Conservation (phyloP, 2,888 invertebrate species). For the Polyploca ridens region DNA sequence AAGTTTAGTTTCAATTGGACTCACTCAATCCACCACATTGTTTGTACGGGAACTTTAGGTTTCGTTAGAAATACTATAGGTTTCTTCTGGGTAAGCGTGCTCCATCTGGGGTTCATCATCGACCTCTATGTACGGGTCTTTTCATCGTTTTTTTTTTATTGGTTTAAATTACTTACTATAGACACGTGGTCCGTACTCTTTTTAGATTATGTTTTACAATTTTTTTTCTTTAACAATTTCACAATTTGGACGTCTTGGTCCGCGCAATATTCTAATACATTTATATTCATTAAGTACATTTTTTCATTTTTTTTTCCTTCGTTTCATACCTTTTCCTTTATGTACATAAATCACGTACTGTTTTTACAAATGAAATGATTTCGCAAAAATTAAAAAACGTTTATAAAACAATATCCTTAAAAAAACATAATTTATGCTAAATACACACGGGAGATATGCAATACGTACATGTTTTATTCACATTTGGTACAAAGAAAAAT, state of each 20-base stretch:
- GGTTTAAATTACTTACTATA: too few species aligned
- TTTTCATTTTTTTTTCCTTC: too few species aligned
- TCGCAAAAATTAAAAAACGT: background rate
- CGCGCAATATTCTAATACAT: too few species aligned
- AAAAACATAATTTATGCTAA: background rate
- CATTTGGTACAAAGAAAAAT: conserved; percentile 14
- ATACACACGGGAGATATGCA: conserved; percentile 9
- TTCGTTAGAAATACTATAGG: background rate
- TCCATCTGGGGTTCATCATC: too few species aligned
- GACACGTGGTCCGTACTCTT: too few species aligned
- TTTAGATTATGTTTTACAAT: too few species aligned
- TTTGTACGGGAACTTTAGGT: background rate
- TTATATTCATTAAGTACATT: too few species aligned
- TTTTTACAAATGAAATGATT: background rate
- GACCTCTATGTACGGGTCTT: too few species aligned
- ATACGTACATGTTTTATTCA: conserved; percentile 29
- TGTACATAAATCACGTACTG: background rate
- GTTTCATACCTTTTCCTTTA: background rate
- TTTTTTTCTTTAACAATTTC: too few species aligned
- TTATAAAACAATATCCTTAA: background rate
- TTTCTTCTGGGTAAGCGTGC: background rate
- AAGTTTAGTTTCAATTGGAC: background rate
- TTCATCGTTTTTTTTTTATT: too few species aligned
- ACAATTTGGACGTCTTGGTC: too few species aligned
- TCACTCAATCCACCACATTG: background rate